Conservation (phyloP, 2,888 invertebrate genomes). For the Zootermopsis nevadensis region DNA sequence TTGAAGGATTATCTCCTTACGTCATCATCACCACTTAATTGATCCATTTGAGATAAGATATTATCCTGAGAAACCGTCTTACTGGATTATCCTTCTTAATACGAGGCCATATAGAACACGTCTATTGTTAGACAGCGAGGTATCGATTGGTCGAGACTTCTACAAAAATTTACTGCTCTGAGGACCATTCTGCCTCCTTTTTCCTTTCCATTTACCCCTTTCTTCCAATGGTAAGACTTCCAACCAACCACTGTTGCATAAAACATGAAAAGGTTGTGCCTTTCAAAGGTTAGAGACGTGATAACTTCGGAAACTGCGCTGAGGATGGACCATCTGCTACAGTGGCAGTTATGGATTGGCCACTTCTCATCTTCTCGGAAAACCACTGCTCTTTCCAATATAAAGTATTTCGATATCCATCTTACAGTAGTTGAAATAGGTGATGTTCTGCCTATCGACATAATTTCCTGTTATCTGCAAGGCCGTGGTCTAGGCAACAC, state of each 20-base stretch:
- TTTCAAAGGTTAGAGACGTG: constrained; percentile 50
- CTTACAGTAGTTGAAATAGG: no score
- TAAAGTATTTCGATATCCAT: no score
- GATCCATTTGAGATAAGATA: background rate
- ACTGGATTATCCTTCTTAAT: background rate
- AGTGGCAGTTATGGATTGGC: no score
- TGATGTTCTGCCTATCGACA: no score
- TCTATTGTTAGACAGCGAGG: background rate
- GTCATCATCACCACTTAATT: background rate
- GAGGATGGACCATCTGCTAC: background rate
- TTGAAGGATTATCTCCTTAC: no score
- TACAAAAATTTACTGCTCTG: constrained; percentile 20
- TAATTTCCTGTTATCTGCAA: no score
- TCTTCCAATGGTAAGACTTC: background rate
- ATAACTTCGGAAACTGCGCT: constrained; percentile 35
- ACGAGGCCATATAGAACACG: background rate
- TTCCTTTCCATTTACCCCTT: background rate
- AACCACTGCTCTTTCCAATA: no score
- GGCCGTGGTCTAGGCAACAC: no score
- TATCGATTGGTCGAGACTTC: background rate
- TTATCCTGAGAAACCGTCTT: background rate
- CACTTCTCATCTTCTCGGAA: no score
- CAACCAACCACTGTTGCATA: constrained; percentile 47
- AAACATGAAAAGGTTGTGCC: constrained; percentile 50
- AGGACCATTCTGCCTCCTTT: background rate